Conservation (phyloP, 2,797 vertebrate species). For the Prionace glauca region DNA sequence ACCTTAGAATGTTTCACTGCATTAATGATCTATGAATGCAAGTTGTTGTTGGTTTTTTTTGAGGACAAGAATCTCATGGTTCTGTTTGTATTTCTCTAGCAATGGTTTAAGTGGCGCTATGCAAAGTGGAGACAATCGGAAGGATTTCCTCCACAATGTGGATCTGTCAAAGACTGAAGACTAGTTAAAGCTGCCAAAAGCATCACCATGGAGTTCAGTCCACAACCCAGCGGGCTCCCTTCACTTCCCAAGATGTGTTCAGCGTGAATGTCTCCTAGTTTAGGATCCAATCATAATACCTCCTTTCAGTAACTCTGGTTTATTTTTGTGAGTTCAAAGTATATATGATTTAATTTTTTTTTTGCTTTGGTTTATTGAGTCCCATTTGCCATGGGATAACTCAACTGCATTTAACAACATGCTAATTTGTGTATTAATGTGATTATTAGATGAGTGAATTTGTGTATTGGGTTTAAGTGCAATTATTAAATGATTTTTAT, state of each 20-base stretch:
- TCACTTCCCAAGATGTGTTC: not conserved
- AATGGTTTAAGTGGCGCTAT: conserved; percentile 83
- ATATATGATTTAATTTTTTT: not conserved
- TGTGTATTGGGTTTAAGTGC: conserved; percentile 15
- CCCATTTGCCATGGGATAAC: not conserved
- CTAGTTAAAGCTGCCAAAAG: not conserved
- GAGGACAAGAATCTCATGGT: not conserved
- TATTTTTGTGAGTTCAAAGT: not conserved
- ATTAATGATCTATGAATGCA: not conserved
- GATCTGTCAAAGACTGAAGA: conserved; percentile 80
- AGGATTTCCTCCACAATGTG: conserved; percentile 76
- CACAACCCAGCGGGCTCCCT: not conserved
- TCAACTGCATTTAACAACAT: not conserved
- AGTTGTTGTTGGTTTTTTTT: not conserved
- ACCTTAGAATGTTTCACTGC: not conserved
- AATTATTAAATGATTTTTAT: conserved; percentile 18
- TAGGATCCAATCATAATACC: not conserved
- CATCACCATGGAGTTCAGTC: not conserved
- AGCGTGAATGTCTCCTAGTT: not conserved
- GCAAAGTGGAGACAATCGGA: conserved; percentile 80
- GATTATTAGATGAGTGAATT: not conserved
- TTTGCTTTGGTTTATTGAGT: not conserved
- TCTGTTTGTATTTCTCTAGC: conserved; percentile 55
- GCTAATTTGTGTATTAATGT: not conserved
- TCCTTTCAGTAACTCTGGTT: not conserved